phyloP scores from a whole-genome alignment of 2,113 vertebrate species.

The Grammomys dolichurus region DNA sequence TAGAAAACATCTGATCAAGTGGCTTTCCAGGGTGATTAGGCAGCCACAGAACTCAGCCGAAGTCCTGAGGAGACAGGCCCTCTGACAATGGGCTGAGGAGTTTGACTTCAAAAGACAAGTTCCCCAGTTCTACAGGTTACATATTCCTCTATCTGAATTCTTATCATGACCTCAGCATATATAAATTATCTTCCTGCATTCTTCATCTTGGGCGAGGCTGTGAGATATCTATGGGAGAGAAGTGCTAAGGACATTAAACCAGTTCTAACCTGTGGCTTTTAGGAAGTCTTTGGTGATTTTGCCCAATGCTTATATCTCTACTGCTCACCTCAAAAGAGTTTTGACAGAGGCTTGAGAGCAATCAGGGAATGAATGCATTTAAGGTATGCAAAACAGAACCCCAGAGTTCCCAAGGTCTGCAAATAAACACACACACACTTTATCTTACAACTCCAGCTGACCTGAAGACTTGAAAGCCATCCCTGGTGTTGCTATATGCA shows the following conservation, averaged over 20 bases:
- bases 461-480: background rate
- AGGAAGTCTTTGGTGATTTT: background rate
- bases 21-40: background rate
- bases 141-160: background rate
- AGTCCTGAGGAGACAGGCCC: background rate
- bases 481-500: background rate
- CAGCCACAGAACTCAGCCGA: background rate
- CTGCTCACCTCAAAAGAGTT: background rate
- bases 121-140: background rate
- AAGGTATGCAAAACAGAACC: background rate
- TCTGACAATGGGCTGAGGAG: background rate
- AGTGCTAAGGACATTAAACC: background rate
- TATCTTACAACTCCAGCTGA: background rate
- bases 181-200: background rate
- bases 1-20: background rate
- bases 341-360: background rate
- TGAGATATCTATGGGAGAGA: background rate
- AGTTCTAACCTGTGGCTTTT: background rate
- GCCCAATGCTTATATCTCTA: background rate
- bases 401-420: background rate
- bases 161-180: background rate
- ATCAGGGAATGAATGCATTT: background rate
- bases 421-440: background rate
- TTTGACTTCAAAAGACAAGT: background rate
- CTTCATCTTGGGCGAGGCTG: background rate